phyloP scores from a whole-genome alignment of 2,797 vertebrate species.

The Limosa lapponica region DNA sequence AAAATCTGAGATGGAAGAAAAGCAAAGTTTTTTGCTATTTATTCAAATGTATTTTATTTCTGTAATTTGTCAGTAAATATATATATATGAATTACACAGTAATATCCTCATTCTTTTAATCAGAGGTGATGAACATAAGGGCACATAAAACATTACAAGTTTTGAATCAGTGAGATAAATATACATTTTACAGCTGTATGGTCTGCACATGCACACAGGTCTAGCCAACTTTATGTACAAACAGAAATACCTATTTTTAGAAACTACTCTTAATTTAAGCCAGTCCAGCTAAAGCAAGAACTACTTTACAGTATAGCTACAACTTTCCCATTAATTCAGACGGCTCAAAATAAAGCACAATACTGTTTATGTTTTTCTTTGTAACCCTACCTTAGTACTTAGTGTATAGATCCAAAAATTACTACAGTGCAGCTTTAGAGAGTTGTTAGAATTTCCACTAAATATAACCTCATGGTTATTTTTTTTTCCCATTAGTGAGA shows the following conservation, averaged over 20 bases:
- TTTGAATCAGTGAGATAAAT: background rate
- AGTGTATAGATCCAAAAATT: background rate
- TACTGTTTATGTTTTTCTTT: background rate
- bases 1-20: conserved; percentile 6
- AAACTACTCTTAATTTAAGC: background rate
- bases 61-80: background rate
- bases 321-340: background rate
- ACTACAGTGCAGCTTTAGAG: background rate
- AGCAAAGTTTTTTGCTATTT: background rate
- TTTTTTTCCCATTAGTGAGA: background rate
- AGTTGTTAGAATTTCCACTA: background rate
- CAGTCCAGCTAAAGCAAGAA: background rate
- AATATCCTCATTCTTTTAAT: background rate
- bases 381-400: background rate
- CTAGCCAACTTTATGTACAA: background rate
- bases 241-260: conserved; percentile 48
- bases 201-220: background rate
- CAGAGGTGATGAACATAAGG: background rate
- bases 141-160: background rate
- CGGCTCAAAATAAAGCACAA: background rate
- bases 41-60: background rate
- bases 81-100: background rate
- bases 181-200: background rate
- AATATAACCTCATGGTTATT: background rate
- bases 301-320: background rate